phyloP scores from a whole-genome alignment of 2,113 vertebrate species.

The human (Homo sapiens) region DNA sequence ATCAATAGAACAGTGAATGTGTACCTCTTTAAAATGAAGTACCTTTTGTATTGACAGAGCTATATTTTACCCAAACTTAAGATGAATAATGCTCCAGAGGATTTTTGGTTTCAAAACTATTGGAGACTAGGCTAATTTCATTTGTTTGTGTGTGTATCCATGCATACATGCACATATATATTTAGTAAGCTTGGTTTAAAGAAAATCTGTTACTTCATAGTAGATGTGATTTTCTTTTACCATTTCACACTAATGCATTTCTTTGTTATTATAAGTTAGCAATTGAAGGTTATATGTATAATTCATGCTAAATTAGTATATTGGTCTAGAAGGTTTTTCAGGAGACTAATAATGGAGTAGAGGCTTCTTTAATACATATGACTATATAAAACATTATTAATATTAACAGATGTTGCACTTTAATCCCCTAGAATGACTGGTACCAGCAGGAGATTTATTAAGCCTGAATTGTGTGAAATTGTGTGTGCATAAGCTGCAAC shows the following conservation, averaged over 20 bases:
- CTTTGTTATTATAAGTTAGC: constrained; percentile 76
- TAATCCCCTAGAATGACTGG: constrained; percentile 87
- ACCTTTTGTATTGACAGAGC: background rate
- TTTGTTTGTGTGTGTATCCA: background rate
- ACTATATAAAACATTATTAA: constrained; percentile 85
- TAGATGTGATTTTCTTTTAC: constrained; percentile 43
- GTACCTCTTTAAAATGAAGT: background rate
- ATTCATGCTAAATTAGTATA: constrained; percentile 79
- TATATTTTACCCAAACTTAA: background rate
- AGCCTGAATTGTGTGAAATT: constrained; percentile 89
- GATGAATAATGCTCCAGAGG: background rate
- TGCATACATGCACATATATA: background rate
- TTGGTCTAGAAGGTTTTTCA: constrained; percentile 77
- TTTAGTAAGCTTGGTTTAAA: constrained; percentile 50
- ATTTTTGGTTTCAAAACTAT: constrained; percentile 43
- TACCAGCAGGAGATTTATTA: constrained; percentile 89
- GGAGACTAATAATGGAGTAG: constrained; percentile 75
- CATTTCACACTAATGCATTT: constrained; percentile 52
- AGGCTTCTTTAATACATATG: constrained; percentile 81
- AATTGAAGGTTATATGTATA: constrained; percentile 71
- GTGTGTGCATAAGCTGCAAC: constrained; percentile 87
- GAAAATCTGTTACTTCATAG: constrained; percentile 54
- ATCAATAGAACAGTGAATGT: background rate
- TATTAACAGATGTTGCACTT: constrained; percentile 87
- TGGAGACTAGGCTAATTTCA: background rate